Conservation (phyloP, 2,888 invertebrate species). For the Microctonus brassicae region DNA sequence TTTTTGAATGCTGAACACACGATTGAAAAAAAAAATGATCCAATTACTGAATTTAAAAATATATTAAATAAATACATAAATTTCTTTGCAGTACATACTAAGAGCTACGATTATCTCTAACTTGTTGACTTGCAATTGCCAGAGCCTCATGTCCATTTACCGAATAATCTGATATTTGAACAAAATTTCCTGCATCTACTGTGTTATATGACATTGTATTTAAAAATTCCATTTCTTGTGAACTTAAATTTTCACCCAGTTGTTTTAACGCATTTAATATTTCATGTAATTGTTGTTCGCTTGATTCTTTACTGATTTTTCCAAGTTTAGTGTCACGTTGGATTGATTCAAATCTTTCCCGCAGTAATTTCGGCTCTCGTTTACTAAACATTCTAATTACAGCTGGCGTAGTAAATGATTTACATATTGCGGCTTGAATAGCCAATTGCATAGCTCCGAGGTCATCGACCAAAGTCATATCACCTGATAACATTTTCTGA, state of each 20-base stretch:
- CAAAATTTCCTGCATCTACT: slow-evolving; percentile 68
- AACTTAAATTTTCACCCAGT: slow-evolving; percentile 71
- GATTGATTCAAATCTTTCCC: slow-evolving; percentile 74
- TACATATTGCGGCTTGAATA: slow-evolving; percentile 80
- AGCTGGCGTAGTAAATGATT: slow-evolving; percentile 82
- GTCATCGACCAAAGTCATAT: slow-evolving; percentile 77
- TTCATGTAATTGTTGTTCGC: slow-evolving; percentile 72
- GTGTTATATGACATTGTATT: slow-evolving; percentile 69
- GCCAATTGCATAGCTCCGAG: slow-evolving; percentile 78
- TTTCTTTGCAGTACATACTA: slow-evolving; percentile 38
- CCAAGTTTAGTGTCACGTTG: slow-evolving; percentile 76
- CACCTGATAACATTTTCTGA: slow-evolving; percentile 76
- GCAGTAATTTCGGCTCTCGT: slow-evolving; percentile 77
- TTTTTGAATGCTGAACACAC: no score
- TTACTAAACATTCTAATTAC: slow-evolving; percentile 81
- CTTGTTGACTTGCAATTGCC: slow-evolving; percentile 57
- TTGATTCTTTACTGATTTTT: slow-evolving; percentile 71
- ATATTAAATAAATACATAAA: not conserved
- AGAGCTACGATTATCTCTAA: slow-evolving; percentile 52
- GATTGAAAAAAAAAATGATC: no score
- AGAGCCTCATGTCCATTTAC: slow-evolving; percentile 58
- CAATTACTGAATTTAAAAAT: not conserved
- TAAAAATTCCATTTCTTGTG: slow-evolving; percentile 70
- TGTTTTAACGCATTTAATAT: slow-evolving; percentile 71
- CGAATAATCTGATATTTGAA: slow-evolving; percentile 67